Evolutionary conservation across 1,140 invertebrate genomes (phyloP), one percentile per base, ranked within the genome.

Genomic region (Spodoptera litura): DNA sequence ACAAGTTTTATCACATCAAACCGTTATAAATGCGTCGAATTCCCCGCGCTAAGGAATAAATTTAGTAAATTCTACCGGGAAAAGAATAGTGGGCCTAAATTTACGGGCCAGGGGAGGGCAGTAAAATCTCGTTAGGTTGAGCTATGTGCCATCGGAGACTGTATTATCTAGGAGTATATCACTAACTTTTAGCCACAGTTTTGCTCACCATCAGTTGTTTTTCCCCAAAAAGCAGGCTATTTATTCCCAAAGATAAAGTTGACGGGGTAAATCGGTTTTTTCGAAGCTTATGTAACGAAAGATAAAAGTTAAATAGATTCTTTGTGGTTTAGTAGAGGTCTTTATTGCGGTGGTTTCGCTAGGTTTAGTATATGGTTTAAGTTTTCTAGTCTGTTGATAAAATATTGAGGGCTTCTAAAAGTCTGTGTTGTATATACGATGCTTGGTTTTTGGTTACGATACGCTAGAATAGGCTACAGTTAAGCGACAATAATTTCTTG

Each of bases 81-180:
- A 91, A 91, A 93, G 90, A 91, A 92, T 91, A 90, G 90, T 91
- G 88, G 79, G 89, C 82, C 85, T 85, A 89, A 90, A 93, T 93
- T 93, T 92, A 93, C 86, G 89, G 88, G 87, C 83, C 88, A 78
- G 81, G 82, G 84, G 91, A 89, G 90, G 84, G 86, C 89, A 86
- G 88, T 93, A 91, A 93, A 91, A 85, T 79, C 89, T 93, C 89
- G 89, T 93, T 93, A 91, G 86, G 81, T 86, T 92, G 91, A 92
- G 84, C 88, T 87, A 93, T 89, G 87, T 87, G 85, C 86, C 87
- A 88, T 87, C 84, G 84, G 87, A 88, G 90, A 81, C 83, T 84
- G 83, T 88, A 91, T 91, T 91, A 91, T 87, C 70, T 78, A 51
- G 31, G 74, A 72, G 74, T 76, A 81, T 86, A 85, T 85, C 83